These are phyloP conservation scores for Leiothrix lutea DNA, from an alignment of 2,113 vertebrate species.

Conservation along the genomic window DNA sequence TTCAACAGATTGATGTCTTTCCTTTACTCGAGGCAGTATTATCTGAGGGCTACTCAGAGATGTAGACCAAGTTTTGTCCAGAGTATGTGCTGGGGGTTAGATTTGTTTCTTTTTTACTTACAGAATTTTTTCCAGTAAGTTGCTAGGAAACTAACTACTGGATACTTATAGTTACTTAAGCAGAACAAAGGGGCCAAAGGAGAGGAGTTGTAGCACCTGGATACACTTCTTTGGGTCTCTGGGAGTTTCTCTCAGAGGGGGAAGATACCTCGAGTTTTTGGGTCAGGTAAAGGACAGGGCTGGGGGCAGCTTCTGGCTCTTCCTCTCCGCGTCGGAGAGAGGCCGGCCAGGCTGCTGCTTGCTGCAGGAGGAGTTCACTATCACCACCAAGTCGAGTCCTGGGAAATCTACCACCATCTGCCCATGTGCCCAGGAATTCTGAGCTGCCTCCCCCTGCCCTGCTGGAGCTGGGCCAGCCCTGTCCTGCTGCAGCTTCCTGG, in stretches of 20 bases:
- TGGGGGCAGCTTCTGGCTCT: neutral
- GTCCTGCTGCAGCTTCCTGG: no score
- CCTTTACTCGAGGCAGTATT: neutral
- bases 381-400: neutral
- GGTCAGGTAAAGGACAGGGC: neutral
- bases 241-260: neutral
- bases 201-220: neutral
- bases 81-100: neutral
- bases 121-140: neutral
- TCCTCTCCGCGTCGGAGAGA: neutral
- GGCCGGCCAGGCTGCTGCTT: neutral
- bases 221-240: neutral
- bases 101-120: neutral
- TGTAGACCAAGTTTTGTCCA: neutral
- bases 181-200: neutral
- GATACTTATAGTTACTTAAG: neutral
- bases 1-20: neutral
- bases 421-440: neutral
- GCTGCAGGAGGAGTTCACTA: neutral
- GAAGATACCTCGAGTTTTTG: neutral
- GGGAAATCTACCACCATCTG: neutral
- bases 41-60: neutral
- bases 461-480: no score
- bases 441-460: neutral
- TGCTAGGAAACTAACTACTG: neutral